Percentiles rank a stretch among this genome's conserved stretches.
Conservation (phyloP, 1,140 invertebrate species). For the Ostrea denselamellosa region DNA sequence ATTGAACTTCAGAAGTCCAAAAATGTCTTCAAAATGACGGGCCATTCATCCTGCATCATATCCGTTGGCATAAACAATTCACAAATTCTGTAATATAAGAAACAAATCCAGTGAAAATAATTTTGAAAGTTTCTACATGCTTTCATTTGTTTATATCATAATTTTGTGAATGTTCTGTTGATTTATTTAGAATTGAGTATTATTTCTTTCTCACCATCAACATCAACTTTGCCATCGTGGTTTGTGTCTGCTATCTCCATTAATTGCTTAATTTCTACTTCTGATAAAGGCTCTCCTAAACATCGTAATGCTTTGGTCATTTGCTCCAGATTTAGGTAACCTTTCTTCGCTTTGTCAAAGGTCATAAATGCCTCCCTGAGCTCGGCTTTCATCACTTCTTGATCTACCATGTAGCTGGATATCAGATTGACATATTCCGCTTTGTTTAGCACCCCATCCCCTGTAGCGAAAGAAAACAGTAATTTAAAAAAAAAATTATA, state of each 20-base stretch:
- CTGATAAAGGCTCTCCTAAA: constrained; percentile 41
- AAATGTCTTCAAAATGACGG: neutral
- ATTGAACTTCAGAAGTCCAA: neutral
- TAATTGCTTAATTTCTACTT: constrained; percentile 46
- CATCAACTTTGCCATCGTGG: constrained; percentile 46
- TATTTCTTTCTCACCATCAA: constrained; percentile 34
- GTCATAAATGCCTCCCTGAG: constrained; percentile 41
- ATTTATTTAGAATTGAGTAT: too few species aligned
- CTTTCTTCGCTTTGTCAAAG: constrained; percentile 38
- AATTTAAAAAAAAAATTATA: neutral
- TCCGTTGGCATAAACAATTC: neutral
- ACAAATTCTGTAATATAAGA: constrained; percentile 16
- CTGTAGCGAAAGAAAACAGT: constrained; percentile 6
- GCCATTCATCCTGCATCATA: neutral
- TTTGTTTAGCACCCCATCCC: constrained; percentile 19
- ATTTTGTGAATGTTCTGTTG: neutral
- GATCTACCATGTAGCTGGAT: constrained; percentile 16
- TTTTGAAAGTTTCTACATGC: neutral
- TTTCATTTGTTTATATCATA: neutral
- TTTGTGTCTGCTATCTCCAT: constrained; percentile 42
- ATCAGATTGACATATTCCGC: constrained; percentile 40
- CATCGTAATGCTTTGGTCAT: constrained; percentile 24
- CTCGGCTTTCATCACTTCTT: neutral
- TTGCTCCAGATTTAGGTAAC: constrained; percentile 26
- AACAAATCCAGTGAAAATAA: neutral